Evolutionary conservation across 2,888 invertebrate species (phyloP).

Genomic region (Drosophila stalkeri): DNA sequence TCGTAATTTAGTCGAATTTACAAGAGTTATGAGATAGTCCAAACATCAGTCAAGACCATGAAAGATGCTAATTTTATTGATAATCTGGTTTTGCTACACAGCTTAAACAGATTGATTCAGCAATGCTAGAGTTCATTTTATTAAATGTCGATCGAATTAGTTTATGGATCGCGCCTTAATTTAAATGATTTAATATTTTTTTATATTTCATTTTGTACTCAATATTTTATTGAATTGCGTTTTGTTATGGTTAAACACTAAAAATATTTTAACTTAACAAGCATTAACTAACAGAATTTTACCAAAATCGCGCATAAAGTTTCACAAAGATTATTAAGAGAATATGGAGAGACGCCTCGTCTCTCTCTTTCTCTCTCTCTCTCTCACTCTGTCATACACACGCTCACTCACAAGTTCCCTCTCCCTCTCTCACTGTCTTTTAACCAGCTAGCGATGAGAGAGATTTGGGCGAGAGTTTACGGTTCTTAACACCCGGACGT

Average conservation of each 20-base stretch:
- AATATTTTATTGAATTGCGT: conserved; percentile 25
- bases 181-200: background rate
- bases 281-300: background rate
- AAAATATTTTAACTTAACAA: conserved; percentile 2
- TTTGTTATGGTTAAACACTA: background rate
- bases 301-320: background rate
- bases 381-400: background rate
- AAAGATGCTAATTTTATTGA: background rate
- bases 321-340: background rate
- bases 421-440: background rate
- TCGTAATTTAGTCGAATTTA: too few relatives aligned
- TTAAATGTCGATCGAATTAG: background rate
- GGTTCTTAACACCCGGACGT: conserved; percentile 71
- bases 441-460: conserved; percentile 77
- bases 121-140: too few relatives aligned
- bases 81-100: background rate
- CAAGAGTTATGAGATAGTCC: background rate
- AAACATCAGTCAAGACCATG: background rate
- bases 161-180: background rate
- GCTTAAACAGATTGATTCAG: background rate
- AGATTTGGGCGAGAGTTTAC: conserved; percentile 78
- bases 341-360: background rate
- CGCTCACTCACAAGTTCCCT: background rate
- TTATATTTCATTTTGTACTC: background rate
- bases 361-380: background rate